phyloP scores from a whole-genome alignment of 1,140 invertebrate genomes.

The Agrypnia vestita region DNA sequence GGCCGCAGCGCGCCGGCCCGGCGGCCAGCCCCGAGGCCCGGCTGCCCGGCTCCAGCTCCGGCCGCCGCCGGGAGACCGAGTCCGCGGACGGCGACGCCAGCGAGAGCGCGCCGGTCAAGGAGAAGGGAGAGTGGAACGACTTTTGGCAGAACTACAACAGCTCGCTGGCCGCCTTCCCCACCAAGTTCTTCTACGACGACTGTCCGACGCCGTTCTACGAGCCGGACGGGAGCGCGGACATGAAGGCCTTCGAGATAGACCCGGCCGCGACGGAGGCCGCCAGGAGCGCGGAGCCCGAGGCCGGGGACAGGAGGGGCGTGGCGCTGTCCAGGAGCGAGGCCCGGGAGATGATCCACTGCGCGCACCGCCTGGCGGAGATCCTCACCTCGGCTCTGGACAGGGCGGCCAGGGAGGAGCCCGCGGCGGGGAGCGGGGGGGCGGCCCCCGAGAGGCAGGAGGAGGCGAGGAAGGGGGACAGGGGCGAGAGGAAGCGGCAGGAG shows the following conservation, averaged over 20 bases:
- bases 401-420: slow-evolving; percentile 6
- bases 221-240: slow-evolving; percentile 4
- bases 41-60: slow-evolving; percentile 52
- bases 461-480: neutral
- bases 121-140: slow-evolving; percentile 57
- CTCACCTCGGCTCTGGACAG: slow-evolving; percentile 55
- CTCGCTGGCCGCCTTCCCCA: slow-evolving; percentile 50
- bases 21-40: slow-evolving; percentile 49
- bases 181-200: slow-evolving; percentile 58
- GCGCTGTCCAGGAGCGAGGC: slow-evolving; percentile 48
- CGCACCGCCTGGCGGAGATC: slow-evolving; percentile 58
- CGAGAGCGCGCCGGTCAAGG: slow-evolving; percentile 44
- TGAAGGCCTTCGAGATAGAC: slow-evolving; percentile 31
- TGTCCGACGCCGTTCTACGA: slow-evolving; percentile 59
- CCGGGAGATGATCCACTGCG: slow-evolving; percentile 58
- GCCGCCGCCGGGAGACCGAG: slow-evolving; percentile 42
- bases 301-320: slow-evolving; percentile 13
- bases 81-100: slow-evolving; percentile 31
- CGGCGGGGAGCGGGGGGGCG: neutral
- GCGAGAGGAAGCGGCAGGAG: slow-evolving; percentile 15
- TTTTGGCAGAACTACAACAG: slow-evolving; percentile 60
- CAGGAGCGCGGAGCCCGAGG: neutral
- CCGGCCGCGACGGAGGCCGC: neutral
- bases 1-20: slow-evolving; percentile 6
- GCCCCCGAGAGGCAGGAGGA: slow-evolving; percentile 8